A percentile compares a stretch with the other conserved stretches of the same genome.
phyloP scores from a whole-genome alignment of 2,113 vertebrate genomes.

The Xiphophorus couchianus region DNA sequence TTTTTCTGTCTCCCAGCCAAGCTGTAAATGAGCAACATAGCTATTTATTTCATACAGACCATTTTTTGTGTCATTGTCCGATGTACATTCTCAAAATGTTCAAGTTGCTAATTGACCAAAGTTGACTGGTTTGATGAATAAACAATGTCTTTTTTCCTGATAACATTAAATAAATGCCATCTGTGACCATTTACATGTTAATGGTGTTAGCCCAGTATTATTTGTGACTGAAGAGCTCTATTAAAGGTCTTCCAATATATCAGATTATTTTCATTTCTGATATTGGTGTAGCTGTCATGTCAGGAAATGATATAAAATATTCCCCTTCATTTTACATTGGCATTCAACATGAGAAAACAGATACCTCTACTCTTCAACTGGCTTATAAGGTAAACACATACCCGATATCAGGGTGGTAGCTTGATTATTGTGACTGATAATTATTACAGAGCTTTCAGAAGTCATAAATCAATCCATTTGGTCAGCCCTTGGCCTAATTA shows the following conservation, averaged over 20 bases:
- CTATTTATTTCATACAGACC: conserved; percentile 85
- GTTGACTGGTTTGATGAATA: conserved; percentile 86
- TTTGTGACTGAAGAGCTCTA: not conserved
- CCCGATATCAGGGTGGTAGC: not conserved
- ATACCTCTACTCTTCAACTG: not conserved
- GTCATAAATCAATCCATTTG: not conserved
- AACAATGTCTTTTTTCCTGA: conserved; percentile 83
- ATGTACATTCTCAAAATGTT: conserved; percentile 81
- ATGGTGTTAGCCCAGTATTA: conserved; percentile 17
- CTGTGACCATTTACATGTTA: conserved; percentile 57
- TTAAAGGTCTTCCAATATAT: not conserved
- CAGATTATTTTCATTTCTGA: not conserved
- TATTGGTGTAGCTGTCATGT: not conserved
- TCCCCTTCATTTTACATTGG: not conserved
- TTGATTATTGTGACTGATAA: not conserved
- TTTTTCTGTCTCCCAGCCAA: conserved; percentile 69
- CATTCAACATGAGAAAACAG: not conserved
- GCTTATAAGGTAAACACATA: not conserved
- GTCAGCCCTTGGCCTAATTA: not conserved
- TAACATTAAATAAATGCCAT: conserved; percentile 78
- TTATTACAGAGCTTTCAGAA: not conserved
- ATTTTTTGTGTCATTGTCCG: conserved; percentile 75
- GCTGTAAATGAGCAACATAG: conserved; percentile 83
- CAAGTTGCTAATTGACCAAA: conserved; percentile 86
- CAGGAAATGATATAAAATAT: not conserved